Base-by-base conservation (phyloP, 2,113 vertebrate species). In the Arenaria interpres region DNA sequence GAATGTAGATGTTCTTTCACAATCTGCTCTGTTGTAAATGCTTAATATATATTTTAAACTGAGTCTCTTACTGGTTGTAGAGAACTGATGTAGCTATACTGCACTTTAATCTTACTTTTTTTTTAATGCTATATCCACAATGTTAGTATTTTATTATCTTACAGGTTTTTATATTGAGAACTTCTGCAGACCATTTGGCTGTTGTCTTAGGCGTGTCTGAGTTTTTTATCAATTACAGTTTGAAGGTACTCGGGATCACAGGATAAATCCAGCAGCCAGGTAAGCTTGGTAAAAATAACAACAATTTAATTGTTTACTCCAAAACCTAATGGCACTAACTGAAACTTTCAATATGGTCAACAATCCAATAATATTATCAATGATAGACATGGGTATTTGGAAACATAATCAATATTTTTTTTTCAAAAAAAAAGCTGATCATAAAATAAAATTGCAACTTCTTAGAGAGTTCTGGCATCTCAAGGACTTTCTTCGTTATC, bases 1-100 rank as follows among this genome's bases (percentile, higher is more conserved):
- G 69, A 94, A 86, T 91, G 83, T 66, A 88, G 62, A 88, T 87
- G 83, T 72, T 93, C 86, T 90, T 80, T 88, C 35, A 2, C 91
- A 95, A 93, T 87, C 92, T 91, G 68, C 11, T 90, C 51, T 30
- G 32, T 39, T 73, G 32, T n/a, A 48, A 86, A 33, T 85, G 84
- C 53, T 91, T 76, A 88, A 79, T 66, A 35, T 60, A 76, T 87
- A 72, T 89, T 87, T 89, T 72, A 94, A 95, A 82, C 21, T 10
- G 35, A 93, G 83, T 24, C 9, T 71, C 43, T 64, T 82, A 23
- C 16, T 41, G 69, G 60, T 48, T 68, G 76, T 22, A 88, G 35
- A 80, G 67, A 59, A 53, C 72, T 19, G 20, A 64, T 35, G 60
- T 23, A 64, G 54, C 27, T 22, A 25, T 14, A 60, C 18, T 68